Evolutionary conservation across 2,113 vertebrate genomes (phyloP).

Genomic region (Eira barbara): DNA sequence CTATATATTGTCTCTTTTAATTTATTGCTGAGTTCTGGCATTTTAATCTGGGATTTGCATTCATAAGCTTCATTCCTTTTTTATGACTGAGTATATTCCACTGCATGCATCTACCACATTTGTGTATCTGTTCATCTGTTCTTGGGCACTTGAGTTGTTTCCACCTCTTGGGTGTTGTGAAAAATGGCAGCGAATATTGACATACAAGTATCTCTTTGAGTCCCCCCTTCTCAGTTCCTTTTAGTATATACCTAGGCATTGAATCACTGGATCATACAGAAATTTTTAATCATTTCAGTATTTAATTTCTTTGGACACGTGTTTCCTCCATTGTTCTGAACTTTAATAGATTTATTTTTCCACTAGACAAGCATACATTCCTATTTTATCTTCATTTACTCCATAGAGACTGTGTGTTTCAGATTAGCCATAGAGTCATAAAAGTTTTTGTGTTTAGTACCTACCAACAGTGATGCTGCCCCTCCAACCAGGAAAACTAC

Average conservation of each 20-base stretch:
- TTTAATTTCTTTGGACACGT: constrained; percentile 41
- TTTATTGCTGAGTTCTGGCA: not conserved
- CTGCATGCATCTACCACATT: not conserved
- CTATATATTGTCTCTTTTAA: not conserved
- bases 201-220: not conserved
- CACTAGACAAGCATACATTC: not conserved
- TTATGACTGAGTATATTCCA: not conserved
- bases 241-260: not conserved
- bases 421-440: constrained; percentile 12
- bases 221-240: not conserved
- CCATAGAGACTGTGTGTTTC: not conserved
- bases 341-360: not conserved
- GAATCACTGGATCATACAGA: not conserved
- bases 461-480: constrained; percentile 66
- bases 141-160: not conserved
- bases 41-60: constrained; percentile 13
- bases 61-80: not conserved
- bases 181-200: not conserved
- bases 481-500: constrained; percentile 24
- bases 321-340: constrained; percentile 7
- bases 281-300: constrained; percentile 30
- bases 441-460: constrained; percentile 64
- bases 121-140: not conserved
- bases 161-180: not conserved
- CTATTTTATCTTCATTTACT: constrained; percentile 42